These are phyloP conservation scores for Leptodactylus fuscus DNA, from an alignment of 2,113 vertebrate genomes.

Conservation along the genomic window DNA sequence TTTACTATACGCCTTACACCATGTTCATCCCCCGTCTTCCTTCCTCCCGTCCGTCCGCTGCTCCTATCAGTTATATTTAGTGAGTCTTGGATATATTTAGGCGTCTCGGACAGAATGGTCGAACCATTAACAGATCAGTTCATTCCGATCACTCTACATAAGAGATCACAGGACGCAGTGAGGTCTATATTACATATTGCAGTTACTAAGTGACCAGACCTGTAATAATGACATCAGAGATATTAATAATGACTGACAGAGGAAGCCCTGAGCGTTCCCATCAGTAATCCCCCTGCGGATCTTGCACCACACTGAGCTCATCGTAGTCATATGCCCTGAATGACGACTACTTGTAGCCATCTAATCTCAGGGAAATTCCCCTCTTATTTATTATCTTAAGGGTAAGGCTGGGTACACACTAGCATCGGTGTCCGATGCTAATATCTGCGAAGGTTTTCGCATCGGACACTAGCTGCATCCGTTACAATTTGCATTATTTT, in stretches of 20 bases:
- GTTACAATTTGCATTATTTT: no score
- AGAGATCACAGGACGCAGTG: background rate
- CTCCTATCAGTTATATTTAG: background rate
- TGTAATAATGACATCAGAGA: constrained; percentile 11
- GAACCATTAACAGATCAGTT: background rate
- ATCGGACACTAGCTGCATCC: no score
- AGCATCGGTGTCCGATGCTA: no score
- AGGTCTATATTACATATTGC: background rate
- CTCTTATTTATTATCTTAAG: no score
- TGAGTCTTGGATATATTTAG: no score
- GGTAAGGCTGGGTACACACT: no score
- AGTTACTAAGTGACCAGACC: background rate
- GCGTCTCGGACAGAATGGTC: background rate
- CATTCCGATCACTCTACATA: background rate
- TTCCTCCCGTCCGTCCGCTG: no score
- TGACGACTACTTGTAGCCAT: background rate
- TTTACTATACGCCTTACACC: no score
- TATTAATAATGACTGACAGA: background rate
- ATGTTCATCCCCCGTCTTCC: no score
- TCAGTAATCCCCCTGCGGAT: background rate
- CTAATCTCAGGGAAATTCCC: background rate
- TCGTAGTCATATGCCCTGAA: background rate
- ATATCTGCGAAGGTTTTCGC: no score
- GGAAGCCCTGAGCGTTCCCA: background rate
- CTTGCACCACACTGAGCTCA: background rate